Evolutionary conservation across 1,140 invertebrate species (phyloP).

Genomic region (Drosophila trapezifrons): DNA sequence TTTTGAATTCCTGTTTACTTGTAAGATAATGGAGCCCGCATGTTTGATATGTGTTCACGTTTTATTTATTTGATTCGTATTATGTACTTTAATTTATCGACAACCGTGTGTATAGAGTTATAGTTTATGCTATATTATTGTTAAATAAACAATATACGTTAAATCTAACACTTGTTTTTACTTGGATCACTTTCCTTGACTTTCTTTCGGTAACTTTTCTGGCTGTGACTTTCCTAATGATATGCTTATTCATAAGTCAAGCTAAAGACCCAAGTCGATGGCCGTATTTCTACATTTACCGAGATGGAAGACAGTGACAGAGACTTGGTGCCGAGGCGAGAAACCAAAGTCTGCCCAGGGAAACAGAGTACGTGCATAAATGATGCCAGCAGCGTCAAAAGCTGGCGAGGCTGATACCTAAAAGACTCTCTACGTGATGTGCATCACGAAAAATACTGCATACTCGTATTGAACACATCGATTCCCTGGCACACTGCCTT

Average conservation of each 20-base stretch:
- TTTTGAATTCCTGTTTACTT: conserved; percentile 29
- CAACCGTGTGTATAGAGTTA: conserved; percentile 31
- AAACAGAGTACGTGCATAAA: conserved; percentile 44
- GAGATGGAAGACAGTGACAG: conserved; percentile 15
- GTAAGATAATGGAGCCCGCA: conserved; percentile 15
- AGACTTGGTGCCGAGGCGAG: conserved; percentile 8
- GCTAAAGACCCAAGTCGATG: conserved; percentile 10
- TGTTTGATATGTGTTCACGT: conserved; percentile 30
- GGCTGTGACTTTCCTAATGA: background rate
- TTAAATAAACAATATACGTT: conserved; percentile 9
- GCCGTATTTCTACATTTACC: conserved; percentile 6
- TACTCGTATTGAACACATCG: conserved; percentile 17
- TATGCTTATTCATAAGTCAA: conserved; percentile 7
- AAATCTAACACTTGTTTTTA: background rate
- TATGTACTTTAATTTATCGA: conserved; percentile 40
- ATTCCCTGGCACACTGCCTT: conserved; percentile 12
- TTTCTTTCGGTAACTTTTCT: too few species aligned
- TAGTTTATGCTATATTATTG: conserved; percentile 24
- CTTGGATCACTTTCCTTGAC: too few species aligned
- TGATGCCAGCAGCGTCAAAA: conserved; percentile 28
- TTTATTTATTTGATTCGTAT: conserved; percentile 45
- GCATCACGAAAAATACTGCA: conserved; percentile 24
- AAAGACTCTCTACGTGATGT: conserved; percentile 38
- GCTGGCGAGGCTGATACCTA: conserved; percentile 31
- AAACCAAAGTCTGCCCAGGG: conserved; percentile 22